Evolutionary conservation across 2,113 vertebrate species (phyloP).

Genomic region (Festucalex cinctus): DNA sequence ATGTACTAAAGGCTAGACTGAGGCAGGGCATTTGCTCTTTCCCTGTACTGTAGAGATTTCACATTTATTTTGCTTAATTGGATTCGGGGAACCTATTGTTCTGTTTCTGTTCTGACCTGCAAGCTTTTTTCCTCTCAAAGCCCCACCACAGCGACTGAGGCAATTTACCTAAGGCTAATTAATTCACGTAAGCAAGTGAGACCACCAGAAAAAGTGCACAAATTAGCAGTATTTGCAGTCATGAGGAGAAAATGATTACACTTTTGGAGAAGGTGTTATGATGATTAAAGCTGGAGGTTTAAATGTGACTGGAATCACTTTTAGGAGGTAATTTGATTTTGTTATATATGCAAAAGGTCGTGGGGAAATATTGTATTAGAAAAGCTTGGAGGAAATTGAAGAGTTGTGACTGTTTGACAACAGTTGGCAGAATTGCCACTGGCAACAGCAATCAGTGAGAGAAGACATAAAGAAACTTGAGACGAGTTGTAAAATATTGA

Average conservation of each 20-base stretch:
- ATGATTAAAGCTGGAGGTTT: not conserved
- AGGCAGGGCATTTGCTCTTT: slow-evolving; percentile 53
- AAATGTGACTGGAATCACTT: not conserved
- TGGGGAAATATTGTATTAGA: not conserved
- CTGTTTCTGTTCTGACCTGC: slow-evolving; percentile 41
- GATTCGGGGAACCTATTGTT: slow-evolving; percentile 62
- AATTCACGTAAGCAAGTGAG: slow-evolving; percentile 47
- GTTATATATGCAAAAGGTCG: not conserved
- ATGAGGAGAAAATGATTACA: slow-evolving; percentile 32
- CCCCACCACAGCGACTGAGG: slow-evolving; percentile 28
- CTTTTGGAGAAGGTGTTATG: not conserved
- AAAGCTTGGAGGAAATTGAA: not conserved
- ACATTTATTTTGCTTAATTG: slow-evolving; percentile 62
- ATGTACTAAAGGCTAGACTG: slow-evolving; percentile 50
- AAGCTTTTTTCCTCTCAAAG: slow-evolving; percentile 28
- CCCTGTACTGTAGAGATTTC: slow-evolving; percentile 34
- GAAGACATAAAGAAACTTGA: not conserved
- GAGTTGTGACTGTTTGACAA: not conserved
- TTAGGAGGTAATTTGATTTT: not conserved
- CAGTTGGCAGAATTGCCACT: not conserved
- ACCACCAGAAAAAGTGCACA: slow-evolving; percentile 14
- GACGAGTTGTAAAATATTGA: not conserved
- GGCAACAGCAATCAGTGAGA: not conserved
- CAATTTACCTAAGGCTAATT: slow-evolving; percentile 49
- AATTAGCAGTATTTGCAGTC: slow-evolving; percentile 29